Evolutionary conservation across 2,888 invertebrate genomes (phyloP).

Genomic region (Agrilus biguttatus): DNA sequence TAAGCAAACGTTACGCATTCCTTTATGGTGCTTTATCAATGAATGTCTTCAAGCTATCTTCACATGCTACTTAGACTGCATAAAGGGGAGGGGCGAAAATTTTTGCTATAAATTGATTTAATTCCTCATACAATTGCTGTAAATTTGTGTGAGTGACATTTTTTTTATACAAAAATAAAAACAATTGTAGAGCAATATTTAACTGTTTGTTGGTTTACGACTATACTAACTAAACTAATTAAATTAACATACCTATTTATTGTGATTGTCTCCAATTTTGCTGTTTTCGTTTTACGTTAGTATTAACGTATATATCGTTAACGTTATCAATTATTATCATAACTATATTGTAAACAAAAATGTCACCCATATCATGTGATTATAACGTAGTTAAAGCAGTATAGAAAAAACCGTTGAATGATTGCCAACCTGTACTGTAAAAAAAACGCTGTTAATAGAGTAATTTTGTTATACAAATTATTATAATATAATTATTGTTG

Average conservation of each 20-base stretch:
- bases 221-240: neutral
- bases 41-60: constrained; percentile 34
- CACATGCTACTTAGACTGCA: constrained; percentile 34
- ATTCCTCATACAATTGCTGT: constrained; percentile 29
- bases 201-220: constrained; percentile 4
- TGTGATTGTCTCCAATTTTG: neutral
- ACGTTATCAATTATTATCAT: constrained; percentile 7
- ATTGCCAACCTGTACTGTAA: constrained; percentile 13
- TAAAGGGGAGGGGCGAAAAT: constrained; percentile 31
- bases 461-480: constrained; percentile 15
- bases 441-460: constrained; percentile 20
- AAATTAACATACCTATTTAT: constrained; percentile 3
- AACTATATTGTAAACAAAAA: constrained; percentile 15
- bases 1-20: too few relatives aligned
- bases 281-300: constrained; percentile 4
- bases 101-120: constrained; percentile 27
- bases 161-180: constrained; percentile 14
- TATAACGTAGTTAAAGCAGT: constrained; percentile 6
- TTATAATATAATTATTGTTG: constrained; percentile 23
- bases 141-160: constrained; percentile 31
- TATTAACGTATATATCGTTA: constrained; percentile 3
- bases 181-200: constrained; percentile 5
- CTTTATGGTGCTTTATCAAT: constrained; percentile 32
- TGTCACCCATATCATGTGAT: constrained; percentile 25
- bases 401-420: constrained; percentile 6